These are phyloP conservation scores for Drosophila mimica DNA, from an alignment of 2,888 invertebrate genomes.

Conservation along the genomic window DNA sequence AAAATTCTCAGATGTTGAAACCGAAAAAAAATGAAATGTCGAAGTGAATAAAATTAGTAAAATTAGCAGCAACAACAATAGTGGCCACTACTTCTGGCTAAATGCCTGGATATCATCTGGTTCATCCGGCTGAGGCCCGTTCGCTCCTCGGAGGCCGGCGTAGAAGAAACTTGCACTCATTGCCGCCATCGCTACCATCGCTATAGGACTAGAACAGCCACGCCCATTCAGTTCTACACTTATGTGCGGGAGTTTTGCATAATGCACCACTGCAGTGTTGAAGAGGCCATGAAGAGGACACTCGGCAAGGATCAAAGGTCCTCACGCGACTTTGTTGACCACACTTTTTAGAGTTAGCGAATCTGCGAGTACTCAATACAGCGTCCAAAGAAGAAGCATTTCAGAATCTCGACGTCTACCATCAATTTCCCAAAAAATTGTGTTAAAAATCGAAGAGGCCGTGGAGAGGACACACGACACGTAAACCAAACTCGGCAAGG, in stretches of 20 bases:
- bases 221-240: slow-evolving; percentile 65
- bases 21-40: neutral
- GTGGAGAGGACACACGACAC: slow-evolving; percentile 43
- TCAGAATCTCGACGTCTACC: no score
- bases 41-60: neutral
- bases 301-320: slow-evolving; percentile 34
- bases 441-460: slow-evolving; percentile 57
- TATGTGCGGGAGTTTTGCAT: slow-evolving; percentile 66
- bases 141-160: neutral
- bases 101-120: neutral
- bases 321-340: no score
- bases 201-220: slow-evolving; percentile 48
- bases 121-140: neutral
- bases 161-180: slow-evolving; percentile 41
- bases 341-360: no score
- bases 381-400: no score
- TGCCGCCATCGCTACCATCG: slow-evolving; percentile 39
- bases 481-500: slow-evolving; percentile 44
- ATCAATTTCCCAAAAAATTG: no score
- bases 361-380: no score
- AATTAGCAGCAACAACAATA: neutral
- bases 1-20: neutral
- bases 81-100: neutral
- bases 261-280: slow-evolving; percentile 68
- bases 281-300: slow-evolving; percentile 60